Evolutionary conservation across 2,113 vertebrate genomes (phyloP).

Genomic region (Plestiodon gilberti): DNA sequence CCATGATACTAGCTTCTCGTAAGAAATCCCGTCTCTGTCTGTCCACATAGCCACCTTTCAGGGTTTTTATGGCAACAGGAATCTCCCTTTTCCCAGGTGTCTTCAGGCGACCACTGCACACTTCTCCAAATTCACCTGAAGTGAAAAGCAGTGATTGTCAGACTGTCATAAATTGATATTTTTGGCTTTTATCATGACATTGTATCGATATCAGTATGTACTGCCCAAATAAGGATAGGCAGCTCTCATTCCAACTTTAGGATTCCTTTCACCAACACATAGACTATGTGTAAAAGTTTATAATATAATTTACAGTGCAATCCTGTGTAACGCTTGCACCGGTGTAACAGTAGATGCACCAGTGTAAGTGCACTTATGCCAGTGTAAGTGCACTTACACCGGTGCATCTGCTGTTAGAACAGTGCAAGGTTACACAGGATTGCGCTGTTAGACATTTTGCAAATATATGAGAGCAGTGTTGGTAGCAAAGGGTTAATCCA

Average conservation of each 20-base stretch:
- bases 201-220: neutral
- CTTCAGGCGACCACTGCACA: conserved; percentile 92
- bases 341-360: too few species aligned
- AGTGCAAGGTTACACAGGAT: too few species aligned
- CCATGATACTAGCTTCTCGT: conserved; percentile 95
- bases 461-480: too few species aligned
- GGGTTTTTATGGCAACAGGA: conserved; percentile 94
- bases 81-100: conserved; percentile 94
- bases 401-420: too few species aligned
- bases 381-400: too few species aligned
- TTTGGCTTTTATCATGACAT: neutral
- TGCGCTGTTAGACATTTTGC: too few species aligned
- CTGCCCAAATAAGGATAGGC: neutral
- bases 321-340: neutral
- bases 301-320: neutral
- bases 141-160: conserved; percentile 37
- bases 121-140: conserved; percentile 95
- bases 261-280: neutral
- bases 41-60: conserved; percentile 92
- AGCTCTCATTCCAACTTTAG: neutral
- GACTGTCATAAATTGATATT: conserved; percentile 12
- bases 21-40: conserved; percentile 93
- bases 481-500: too few species aligned
- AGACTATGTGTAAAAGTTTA: neutral
- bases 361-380: too few species aligned